Base-by-base conservation (phyloP, 2,113 vertebrate genomes). In the Zapornia atra region DNA sequence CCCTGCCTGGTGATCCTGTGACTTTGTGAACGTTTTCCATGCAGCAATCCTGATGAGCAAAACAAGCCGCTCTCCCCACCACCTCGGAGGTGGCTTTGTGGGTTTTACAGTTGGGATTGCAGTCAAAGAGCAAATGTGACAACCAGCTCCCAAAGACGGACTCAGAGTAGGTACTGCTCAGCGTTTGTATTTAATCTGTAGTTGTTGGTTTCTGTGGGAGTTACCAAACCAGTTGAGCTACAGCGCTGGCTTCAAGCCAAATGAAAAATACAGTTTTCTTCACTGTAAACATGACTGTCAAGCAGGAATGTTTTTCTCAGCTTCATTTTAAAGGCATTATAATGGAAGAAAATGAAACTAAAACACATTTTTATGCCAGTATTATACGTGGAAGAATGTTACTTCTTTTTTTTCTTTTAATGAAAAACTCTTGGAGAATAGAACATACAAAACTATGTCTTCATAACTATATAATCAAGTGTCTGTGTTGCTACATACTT, bases 251-350 rank as follows among this genome's bases (percentile, higher is more conserved):
- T 9, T 36, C 26, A 82, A 88, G 86, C 94, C 92, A 96, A 86
- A 94, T 90, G 94, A 96, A 97, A 97, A 97, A 96, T 94, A 95
- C 93, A 90, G 88, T 96, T 96, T 92, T 94, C 95, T 95, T 94
- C 94, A 95, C 92, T 95, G 91, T 96, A 95, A 95, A 96, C 94
- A 95, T 91, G 96, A 96, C 93, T 96, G 91, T 94, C 92, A 96
- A 69, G 95, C 88, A 82, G 78, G 90, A 94, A 93, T 97, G 94
- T 96, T 95, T 96, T 96, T 96, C 93, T 96, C 91, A 97, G 95
- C 85, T 96, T 96, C 56, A 76, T 95, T 94, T 95, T 93, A 91
- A 91, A 95, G 83, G 86, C 86, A 96, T 94, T 93, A 93, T 86
- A 91, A 94, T 85, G 81, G 73, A 94, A 94, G 84, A 95, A 95